Percentiles rank a stretch among this genome's conserved stretches.
Evolutionary conservation across 1,140 invertebrate genomes (phyloP).

Genomic region (Cryptotermes secundus): DNA sequence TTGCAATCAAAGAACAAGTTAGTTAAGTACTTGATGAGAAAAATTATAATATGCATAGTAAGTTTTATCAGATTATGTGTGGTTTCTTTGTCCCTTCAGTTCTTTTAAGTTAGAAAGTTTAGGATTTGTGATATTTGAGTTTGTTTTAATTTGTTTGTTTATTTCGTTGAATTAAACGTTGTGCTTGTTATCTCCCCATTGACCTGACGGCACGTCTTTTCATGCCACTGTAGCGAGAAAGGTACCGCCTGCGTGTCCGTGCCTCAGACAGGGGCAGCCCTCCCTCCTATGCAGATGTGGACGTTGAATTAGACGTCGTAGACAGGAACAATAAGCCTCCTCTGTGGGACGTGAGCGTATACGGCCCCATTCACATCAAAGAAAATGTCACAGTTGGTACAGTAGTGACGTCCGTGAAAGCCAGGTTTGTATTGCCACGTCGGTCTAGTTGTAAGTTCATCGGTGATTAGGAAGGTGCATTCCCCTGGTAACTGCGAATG

Average conservation of each 20-base stretch:
- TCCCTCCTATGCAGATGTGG: conserved; percentile 87
- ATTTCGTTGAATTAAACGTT: conserved; percentile 48
- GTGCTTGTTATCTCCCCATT: conserved; percentile 46
- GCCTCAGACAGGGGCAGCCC: conserved; percentile 88
- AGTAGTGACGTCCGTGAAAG: conserved; percentile 93
- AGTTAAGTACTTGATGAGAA: not conserved
- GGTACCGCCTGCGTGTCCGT: conserved; percentile 89
- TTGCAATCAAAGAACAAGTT: not conserved
- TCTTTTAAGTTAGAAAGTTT: conserved; percentile 30
- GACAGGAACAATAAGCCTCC: conserved; percentile 97
- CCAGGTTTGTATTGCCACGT: conserved; percentile 82
- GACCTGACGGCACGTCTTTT: conserved; percentile 44
- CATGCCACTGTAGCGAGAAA: conserved; percentile 72
- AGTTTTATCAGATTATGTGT: not conserved
- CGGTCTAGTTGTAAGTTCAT: conserved; percentile 31
- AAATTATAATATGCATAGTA: conserved; percentile 11
- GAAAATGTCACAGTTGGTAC: conserved; percentile 98
- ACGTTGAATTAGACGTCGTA: conserved; percentile 95
- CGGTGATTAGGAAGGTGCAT: conserved; percentile 31
- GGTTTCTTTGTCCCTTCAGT: conserved; percentile 26
- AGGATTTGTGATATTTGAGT: conserved; percentile 34
- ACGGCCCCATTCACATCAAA: conserved; percentile 93
- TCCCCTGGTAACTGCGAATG: conserved; percentile 35
- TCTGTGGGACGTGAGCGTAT: conserved; percentile 88
- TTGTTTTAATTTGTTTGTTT: conserved; percentile 30